phyloP scores from a whole-genome alignment of 2,888 invertebrate species.

The Oeneis ivallda region DNA sequence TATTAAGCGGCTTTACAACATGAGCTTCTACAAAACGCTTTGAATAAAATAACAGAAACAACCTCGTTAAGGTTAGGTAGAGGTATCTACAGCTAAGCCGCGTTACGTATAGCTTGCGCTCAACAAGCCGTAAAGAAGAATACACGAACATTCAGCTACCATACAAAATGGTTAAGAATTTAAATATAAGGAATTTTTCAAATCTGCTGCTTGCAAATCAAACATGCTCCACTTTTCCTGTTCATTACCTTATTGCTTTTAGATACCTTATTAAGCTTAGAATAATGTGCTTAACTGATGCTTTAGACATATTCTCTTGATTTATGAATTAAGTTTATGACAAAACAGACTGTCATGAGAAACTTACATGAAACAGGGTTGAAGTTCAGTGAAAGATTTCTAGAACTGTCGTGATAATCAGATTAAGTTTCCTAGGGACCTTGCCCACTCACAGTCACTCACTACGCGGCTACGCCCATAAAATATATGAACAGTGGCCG shows the following conservation, averaged over 20 bases:
- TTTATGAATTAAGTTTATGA: slow-evolving; percentile 10
- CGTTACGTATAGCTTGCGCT: slow-evolving; percentile 1
- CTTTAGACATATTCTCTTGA: slow-evolving; percentile 9
- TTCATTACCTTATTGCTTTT: background rate
- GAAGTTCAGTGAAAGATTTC: background rate
- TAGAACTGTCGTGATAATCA: background rate
- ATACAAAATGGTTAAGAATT: background rate
- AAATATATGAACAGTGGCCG: no score
- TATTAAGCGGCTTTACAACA: slow-evolving; percentile 19
- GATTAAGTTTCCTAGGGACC: background rate
- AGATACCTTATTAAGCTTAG: no score
- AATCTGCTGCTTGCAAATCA: background rate
- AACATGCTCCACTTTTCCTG: background rate
- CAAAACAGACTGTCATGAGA: background rate
- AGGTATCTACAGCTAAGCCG: slow-evolving; percentile 8
- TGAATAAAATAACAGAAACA: slow-evolving; percentile 24
- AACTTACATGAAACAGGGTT: background rate
- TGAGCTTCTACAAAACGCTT: slow-evolving; percentile 18
- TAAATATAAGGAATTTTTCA: background rate
- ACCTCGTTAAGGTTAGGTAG: background rate
- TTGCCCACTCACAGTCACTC: no score
- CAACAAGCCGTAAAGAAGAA: slow-evolving; percentile 17
- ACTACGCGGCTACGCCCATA: no score
- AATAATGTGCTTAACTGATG: background rate
- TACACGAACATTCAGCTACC: slow-evolving; percentile 12